These are phyloP conservation scores for Haliclona indistincta DNA, from an alignment of 37 sponge, comb jelly and placozoan species.

Conservation along the genomic window DNA sequence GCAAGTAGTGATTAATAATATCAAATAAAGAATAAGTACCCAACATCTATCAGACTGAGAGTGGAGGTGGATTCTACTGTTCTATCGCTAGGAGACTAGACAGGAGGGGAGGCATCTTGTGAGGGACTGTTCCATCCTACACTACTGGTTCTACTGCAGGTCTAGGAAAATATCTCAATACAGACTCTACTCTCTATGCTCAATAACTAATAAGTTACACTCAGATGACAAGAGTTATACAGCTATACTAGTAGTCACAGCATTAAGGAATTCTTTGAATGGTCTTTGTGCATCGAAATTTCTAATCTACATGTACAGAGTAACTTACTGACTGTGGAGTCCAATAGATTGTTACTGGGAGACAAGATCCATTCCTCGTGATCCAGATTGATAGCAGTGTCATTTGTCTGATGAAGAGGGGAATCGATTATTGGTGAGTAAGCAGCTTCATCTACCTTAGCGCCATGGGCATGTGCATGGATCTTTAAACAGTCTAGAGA, in stretches of 20 bases:
- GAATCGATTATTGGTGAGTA: not conserved
- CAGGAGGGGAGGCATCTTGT: no score
- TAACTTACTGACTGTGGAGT: slow-evolving; percentile 37
- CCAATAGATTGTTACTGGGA: slow-evolving; percentile 29
- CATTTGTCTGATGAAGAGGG: slow-evolving; percentile 24
- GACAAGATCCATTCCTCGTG: slow-evolving; percentile 43
- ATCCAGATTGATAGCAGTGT: slow-evolving; percentile 37
- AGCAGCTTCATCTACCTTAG: slow-evolving; percentile 28
- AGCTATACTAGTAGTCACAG: not conserved
- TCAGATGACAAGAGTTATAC: not conserved
- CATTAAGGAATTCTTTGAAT: not conserved
- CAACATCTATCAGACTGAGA: no score
- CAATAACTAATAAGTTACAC: not conserved
- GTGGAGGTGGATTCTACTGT: no score
- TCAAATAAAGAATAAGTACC: no score
- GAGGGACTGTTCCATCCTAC: no score
- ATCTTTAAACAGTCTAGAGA: slow-evolving; percentile 52
- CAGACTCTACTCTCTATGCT: not conserved
- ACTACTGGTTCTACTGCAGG: no score
- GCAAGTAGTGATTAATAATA: not conserved
- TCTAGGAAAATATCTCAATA: not conserved
- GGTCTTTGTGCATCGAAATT: not conserved
- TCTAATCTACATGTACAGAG: not conserved
- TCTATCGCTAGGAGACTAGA: no score
- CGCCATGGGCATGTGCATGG: slow-evolving; percentile 47